Base-by-base conservation (phyloP, 2,797 vertebrate genomes). In the Sphenopsis melanotis region DNA sequence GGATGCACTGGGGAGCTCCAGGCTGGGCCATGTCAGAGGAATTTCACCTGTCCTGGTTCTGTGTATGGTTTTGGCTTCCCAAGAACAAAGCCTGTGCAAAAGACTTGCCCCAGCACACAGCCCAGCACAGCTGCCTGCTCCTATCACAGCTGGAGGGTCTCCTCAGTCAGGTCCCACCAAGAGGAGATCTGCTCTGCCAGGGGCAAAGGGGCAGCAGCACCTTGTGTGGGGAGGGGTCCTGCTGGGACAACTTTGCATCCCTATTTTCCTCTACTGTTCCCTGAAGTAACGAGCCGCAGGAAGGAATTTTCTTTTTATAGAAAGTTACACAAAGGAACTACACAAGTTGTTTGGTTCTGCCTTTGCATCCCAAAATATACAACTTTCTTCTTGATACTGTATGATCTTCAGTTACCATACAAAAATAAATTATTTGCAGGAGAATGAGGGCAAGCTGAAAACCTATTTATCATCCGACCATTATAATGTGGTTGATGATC, bases 401-500 rank as follows among this genome's bases (percentile, higher is more conserved):
- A 68, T 93, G 95, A 94, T 81, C 91, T 90, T 95, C 74, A 83
- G 89, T 89, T 83, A 89, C 64, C 66, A 44, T 50, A 90, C 55
- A 87, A 80, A 93, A 88, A 78, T 80, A 96, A 95, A 95, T 95
- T 76, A 84, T 87, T 46, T 91, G 60, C 72, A 39, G 56, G 50
- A 96, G 71, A 87, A 76, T 70, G 70, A 71, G 82, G 61, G 60
- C 57, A 85, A 78, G 71, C 59, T 91, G 76, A 93, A 93, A 96
- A 93, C 75, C 64, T 96, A 92, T 93, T 96, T 97, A 86, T 96
- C 93, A 96, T 53, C 85, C 76, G 90, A 74, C 76, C 53, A 92
- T 93, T 97, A 92, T 96, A 96, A 90, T 87, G 79, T 53, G 66
- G 89, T 85, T 96, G 95, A 94, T 96, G 92, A 94, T 96, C 92